phyloP scores from a whole-genome alignment of 2,797 vertebrate genomes.

The Acanthurus tractus region DNA sequence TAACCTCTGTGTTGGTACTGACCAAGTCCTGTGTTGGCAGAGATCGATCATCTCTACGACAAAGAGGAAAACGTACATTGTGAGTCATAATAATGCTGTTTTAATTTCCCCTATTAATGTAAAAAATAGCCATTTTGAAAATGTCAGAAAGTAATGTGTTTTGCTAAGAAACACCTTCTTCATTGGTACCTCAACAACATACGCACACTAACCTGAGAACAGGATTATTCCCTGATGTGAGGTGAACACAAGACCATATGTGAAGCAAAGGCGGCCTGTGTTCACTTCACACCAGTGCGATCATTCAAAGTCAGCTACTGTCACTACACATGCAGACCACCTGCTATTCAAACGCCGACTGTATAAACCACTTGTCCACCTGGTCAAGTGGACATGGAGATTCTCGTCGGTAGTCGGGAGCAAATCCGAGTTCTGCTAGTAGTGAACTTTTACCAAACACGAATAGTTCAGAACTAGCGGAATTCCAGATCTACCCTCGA shows the following conservation, averaged over 20 bases:
- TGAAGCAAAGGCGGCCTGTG: conserved; percentile 39
- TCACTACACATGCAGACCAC: conserved; percentile 2
- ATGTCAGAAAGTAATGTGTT: background rate
- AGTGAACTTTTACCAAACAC: conserved; percentile 87
- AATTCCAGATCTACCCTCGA: conserved; percentile 87
- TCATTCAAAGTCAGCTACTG: conserved; percentile 17
- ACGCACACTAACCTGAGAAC: conserved; percentile 2
- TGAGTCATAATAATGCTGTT: background rate
- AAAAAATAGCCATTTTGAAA: background rate
- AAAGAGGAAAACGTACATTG: background rate
- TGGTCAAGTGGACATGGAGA: conserved; percentile 23
- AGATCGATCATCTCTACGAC: background rate
- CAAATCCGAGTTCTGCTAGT: conserved; percentile 89
- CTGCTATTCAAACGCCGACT: conserved; percentile 6
- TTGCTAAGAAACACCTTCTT: background rate
- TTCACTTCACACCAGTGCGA: conserved; percentile 70
- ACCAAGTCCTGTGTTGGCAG: background rate
- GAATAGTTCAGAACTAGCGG: conserved; percentile 89
- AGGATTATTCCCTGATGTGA: conserved; percentile 69
- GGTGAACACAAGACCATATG: conserved; percentile 55
- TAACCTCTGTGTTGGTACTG: background rate
- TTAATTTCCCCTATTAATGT: background rate
- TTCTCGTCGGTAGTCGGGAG: conserved; percentile 72
- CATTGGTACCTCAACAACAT: background rate
- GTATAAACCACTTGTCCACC: background rate